These are phyloP conservation scores for Apodemia zela DNA, from an alignment of 2,888 invertebrate species.

Conservation along the genomic window DNA sequence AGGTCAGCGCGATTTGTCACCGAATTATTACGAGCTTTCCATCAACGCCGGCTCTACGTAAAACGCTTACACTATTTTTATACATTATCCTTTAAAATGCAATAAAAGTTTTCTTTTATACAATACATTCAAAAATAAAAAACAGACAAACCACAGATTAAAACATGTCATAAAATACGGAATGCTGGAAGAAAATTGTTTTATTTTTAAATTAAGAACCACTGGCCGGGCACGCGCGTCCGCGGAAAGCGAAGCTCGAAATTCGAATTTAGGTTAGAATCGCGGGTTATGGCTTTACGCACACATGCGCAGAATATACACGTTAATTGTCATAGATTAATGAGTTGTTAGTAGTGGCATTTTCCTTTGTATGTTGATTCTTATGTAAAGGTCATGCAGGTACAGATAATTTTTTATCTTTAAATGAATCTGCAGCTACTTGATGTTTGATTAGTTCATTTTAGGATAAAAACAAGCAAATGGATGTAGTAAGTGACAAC, in stretches of 20 bases:
- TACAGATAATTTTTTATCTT: too few species aligned
- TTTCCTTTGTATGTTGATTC: constrained; percentile 22
- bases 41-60: constrained; percentile 38
- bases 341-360: constrained; percentile 23
- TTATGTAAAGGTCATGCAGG: background rate
- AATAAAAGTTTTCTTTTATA: constrained; percentile 18
- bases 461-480: too few species aligned
- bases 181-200: constrained; percentile 43
- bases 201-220: constrained; percentile 68
- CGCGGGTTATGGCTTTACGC: constrained; percentile 66
- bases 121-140: constrained; percentile 21
- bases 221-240: constrained; percentile 62
- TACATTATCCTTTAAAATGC: constrained; percentile 44
- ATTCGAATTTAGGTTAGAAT: constrained; percentile 78
- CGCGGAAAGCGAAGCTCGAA: constrained; percentile 60
- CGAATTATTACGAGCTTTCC: constrained; percentile 49
- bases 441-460: too few species aligned
- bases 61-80: constrained; percentile 51
- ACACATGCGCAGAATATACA: constrained; percentile 61
- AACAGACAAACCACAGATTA: constrained; percentile 22
- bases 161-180: constrained; percentile 23
- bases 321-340: constrained; percentile 51
- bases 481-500: too few species aligned
- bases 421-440: too few species aligned
- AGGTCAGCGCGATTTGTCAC: constrained; percentile 54